Evolutionary conservation across 2,797 vertebrate species (phyloP), one percentile per base, ranked within the genome.

Genomic region (Valencia hispanica): DNA sequence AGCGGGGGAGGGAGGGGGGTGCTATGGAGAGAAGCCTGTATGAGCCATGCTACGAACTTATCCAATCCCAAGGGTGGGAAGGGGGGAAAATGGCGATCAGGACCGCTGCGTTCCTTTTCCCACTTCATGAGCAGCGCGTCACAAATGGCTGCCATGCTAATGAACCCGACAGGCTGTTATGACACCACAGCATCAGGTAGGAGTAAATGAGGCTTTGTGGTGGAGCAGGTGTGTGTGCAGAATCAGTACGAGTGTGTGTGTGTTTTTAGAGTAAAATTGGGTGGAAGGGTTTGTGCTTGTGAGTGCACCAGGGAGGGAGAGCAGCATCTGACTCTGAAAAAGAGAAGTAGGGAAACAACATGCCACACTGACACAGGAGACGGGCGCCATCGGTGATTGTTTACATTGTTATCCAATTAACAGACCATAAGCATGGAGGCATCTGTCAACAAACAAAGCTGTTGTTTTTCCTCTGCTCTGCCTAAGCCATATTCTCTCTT

Each of bases 391-490:
- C 96, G 96, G 96, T 97, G 97, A 97, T 97, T 99, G 97, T 99
- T 99, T 98, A 98, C 97, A 98, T 96, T 98, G 96, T 97, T 97
- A 97, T 96, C 96, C 97, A 98, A 99, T 99, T 99, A 99, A 98
- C 94, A 96, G 96, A 98, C 96, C 96, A 97, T 97, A 97, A 97
- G 96, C 94, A 96, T 89, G 94, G 95, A 95, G 96, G 94, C 97
- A 98, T 98, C 97, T 98, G 97, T 98, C 97, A 99, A 99, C 96
- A 99, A 98, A 99, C 97, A 97, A 97, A 98, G 96, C 97, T 98
- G 96, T 96, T 96, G 96, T 96, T 97, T 96, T 97, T 96, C 96
- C 94, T 94, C 96, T 97, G 96, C 97, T 97, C 95, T 96, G 96
- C 83, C 87, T 92, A 92, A 91, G 90, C 92, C 91, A 91, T 90